Evolutionary conservation across 2,888 invertebrate genomes (phyloP).

Genomic region (Stictocephala bisonia): DNA sequence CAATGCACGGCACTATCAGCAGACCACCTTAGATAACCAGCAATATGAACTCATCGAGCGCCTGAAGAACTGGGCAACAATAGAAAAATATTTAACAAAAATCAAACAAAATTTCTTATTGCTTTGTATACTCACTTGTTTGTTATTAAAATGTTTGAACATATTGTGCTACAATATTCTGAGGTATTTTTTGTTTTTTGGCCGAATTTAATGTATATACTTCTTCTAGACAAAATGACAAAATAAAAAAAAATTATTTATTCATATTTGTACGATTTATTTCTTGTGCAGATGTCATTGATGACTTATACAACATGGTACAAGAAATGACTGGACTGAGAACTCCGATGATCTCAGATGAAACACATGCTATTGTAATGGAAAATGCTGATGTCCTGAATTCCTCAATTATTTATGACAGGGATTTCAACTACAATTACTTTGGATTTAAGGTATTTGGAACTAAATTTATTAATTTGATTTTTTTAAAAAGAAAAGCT

Average conservation of each 20-base stretch:
- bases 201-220: neutral
- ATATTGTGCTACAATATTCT: too few relatives aligned
- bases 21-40: too few relatives aligned
- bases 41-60: too few relatives aligned
- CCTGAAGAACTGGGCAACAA: too few relatives aligned
- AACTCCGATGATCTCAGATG: conserved; percentile 89
- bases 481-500: too few relatives aligned
- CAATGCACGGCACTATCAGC: too few relatives aligned
- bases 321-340: conserved; percentile 78
- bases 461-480: too few relatives aligned
- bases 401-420: conserved; percentile 95
- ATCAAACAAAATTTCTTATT: too few relatives aligned
- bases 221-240: neutral
- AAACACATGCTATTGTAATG: conserved; percentile 83
- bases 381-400: conserved; percentile 90
- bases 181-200: too few relatives aligned
- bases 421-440: conserved; percentile 97
- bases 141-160: too few relatives aligned
- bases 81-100: too few relatives aligned
- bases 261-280: conserved; percentile 12
- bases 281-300: conserved; percentile 82
- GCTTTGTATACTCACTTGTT: too few relatives aligned
- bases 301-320: conserved; percentile 81
- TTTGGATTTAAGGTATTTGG: conserved; percentile 96
- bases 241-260: conserved; percentile 15